Percentiles rank a stretch among this genome's conserved stretches.
Evolutionary conservation across 2,113 vertebrate genomes (phyloP).

Genomic region (Aegypius monachus): DNA sequence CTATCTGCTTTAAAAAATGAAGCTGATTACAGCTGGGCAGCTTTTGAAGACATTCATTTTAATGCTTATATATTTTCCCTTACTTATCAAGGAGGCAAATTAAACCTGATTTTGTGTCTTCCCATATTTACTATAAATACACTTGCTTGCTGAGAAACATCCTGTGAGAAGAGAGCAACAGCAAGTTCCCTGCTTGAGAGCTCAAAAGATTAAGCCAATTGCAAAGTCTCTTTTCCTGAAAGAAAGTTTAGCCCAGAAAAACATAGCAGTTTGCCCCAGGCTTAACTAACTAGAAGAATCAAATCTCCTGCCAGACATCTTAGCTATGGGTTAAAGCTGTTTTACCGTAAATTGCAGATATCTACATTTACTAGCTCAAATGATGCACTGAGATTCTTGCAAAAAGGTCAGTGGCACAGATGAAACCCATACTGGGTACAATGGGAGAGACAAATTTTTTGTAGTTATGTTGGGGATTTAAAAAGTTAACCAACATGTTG

Average conservation of each 20-base stretch:
- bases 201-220: neutral
- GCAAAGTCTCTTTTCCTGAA: neutral
- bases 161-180: constrained; percentile 5
- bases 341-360: neutral
- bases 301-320: neutral
- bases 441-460: neutral
- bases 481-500: neutral
- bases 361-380: neutral
- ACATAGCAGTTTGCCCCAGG: neutral
- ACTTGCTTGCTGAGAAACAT: constrained; percentile 27
- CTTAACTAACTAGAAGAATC: neutral
- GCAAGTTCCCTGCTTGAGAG: neutral
- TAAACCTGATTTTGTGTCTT: neutral
- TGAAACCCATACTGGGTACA: neutral
- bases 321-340: neutral
- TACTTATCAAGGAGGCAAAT: neutral
- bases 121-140: constrained; percentile 18
- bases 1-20: neutral
- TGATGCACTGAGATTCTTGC: neutral
- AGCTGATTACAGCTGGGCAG: neutral
- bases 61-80: neutral
- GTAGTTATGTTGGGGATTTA: neutral
- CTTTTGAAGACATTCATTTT: neutral
- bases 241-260: neutral
- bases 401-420: neutral